Conservation (phyloP, 1,140 invertebrate species). For the Hesperophylax magnus region DNA sequence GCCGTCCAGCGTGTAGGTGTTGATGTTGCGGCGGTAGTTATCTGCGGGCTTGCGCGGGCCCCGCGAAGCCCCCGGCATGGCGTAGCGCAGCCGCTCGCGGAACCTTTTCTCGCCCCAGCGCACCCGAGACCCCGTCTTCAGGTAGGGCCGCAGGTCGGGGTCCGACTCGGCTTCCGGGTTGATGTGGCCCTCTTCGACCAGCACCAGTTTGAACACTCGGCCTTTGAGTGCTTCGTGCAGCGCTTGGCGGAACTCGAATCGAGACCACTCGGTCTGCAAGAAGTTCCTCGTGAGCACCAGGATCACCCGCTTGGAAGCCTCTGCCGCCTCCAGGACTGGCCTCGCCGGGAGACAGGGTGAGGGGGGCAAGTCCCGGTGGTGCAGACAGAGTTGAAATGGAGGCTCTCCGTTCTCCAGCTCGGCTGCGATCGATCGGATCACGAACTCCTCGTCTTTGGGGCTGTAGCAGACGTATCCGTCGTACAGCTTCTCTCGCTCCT, state of each 20-base stretch:
- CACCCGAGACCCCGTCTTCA: slow-evolving; percentile 87
- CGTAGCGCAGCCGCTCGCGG: slow-evolving; percentile 92
- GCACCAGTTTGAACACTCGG: slow-evolving; percentile 85
- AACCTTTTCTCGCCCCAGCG: slow-evolving; percentile 92
- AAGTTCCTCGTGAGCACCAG: slow-evolving; percentile 88
- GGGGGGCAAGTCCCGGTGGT: slow-evolving; percentile 84
- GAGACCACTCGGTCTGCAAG: slow-evolving; percentile 88
- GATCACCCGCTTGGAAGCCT: slow-evolving; percentile 85
- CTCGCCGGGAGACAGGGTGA: slow-evolving; percentile 81
- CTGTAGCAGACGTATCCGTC: slow-evolving; percentile 95
- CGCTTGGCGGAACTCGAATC: slow-evolving; percentile 87
- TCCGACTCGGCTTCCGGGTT: slow-evolving; percentile 86
- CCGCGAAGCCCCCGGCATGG: slow-evolving; percentile 77
- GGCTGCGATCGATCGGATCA: slow-evolving; percentile 85
- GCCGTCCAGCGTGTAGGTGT: slow-evolving; percentile 82
- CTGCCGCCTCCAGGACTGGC: slow-evolving; percentile 87
- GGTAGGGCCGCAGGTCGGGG: slow-evolving; percentile 88
- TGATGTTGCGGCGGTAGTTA: slow-evolving; percentile 81
- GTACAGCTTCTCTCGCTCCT: slow-evolving; percentile 88
- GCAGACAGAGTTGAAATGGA: slow-evolving; percentile 87
- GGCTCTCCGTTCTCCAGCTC: slow-evolving; percentile 86
- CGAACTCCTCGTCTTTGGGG: slow-evolving; percentile 92
- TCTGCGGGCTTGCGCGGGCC: slow-evolving; percentile 66
- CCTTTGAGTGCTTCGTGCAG: slow-evolving; percentile 89
- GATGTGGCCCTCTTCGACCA: slow-evolving; percentile 87